These are phyloP conservation scores for Centruroides vittatus DNA, from an alignment of 1,140 invertebrate species.

Conservation along the genomic window DNA sequence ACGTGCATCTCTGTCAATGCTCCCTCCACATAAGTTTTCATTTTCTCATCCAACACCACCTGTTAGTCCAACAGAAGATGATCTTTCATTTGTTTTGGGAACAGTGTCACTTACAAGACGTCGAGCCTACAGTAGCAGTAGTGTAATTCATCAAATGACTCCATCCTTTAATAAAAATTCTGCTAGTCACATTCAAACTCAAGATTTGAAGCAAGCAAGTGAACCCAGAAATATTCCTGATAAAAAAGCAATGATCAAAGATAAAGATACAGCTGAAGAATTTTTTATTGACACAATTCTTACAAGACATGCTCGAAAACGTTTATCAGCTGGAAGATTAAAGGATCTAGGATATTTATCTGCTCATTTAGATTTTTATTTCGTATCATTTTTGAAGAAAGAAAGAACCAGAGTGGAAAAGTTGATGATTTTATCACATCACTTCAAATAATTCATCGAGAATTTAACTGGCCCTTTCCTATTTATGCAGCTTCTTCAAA, in stretches of 20 bases:
- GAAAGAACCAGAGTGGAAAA: slow-evolving; percentile 49
- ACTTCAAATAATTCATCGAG: slow-evolving; percentile 65
- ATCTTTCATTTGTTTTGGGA: slow-evolving; percentile 66
- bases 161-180: slow-evolving; percentile 5
- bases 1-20: slow-evolving; percentile 47
- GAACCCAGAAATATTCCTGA: slow-evolving; percentile 8
- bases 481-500: slow-evolving; percentile 25
- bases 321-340: slow-evolving; percentile 58
- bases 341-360: slow-evolving; percentile 75
- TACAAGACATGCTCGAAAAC: slow-evolving; percentile 67
- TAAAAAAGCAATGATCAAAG: slow-evolving; percentile 20
- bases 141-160: slow-evolving; percentile 3
- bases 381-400: slow-evolving; percentile 66
- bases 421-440: slow-evolving; percentile 72
- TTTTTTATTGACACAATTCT: slow-evolving; percentile 86
- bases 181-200: slow-evolving; percentile 1
- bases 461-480: slow-evolving; percentile 79
- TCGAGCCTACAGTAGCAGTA: slow-evolving; percentile 10
- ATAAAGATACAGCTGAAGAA: slow-evolving; percentile 47
- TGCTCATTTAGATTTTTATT: slow-evolving; percentile 75
- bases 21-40: slow-evolving; percentile 43
- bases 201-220: slow-evolving; percentile 7
- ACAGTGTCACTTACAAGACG: slow-evolving; percentile 38
- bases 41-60: slow-evolving; percentile 53
- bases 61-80: slow-evolving; percentile 68